Conservation (phyloP, 2,797 vertebrate species). For the Xenopus petersii region DNA sequence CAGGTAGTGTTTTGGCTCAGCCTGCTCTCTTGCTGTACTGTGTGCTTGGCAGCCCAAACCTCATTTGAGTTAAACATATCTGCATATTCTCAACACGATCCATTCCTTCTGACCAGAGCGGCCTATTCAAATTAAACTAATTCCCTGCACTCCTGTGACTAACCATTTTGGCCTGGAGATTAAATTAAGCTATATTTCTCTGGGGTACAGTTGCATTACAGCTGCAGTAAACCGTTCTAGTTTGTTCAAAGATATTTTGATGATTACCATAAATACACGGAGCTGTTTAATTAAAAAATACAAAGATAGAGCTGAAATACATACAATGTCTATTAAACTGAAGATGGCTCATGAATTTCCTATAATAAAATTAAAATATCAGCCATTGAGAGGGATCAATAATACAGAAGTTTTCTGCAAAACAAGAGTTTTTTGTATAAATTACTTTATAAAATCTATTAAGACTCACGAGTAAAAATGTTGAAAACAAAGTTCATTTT, state of each 20-base stretch:
- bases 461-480: no score
- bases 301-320: constrained; percentile 46
- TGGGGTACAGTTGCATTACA: constrained; percentile 40
- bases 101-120: constrained; percentile 46
- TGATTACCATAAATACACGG: constrained; percentile 49
- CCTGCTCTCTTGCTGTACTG: constrained; percentile 12
- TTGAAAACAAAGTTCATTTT: no score
- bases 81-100: constrained; percentile 46
- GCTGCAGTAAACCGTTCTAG: constrained; percentile 47
- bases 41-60: constrained; percentile 31
- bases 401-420: constrained; percentile 10
- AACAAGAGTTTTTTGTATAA: background rate
- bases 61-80: constrained; percentile 41
- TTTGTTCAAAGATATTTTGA: constrained; percentile 50
- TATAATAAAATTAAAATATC: constrained; percentile 42
- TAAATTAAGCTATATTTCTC: constrained; percentile 51
- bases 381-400: constrained; percentile 37
- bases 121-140: constrained; percentile 48
- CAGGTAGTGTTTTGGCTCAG: background rate
- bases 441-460: no score
- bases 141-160: constrained; percentile 48
- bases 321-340: constrained; percentile 37
- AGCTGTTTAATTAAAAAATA: constrained; percentile 49
- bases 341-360: constrained; percentile 41
- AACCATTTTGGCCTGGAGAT: constrained; percentile 50